A percentile compares a stretch with the other conserved stretches of the same genome.
These are phyloP conservation scores for Nipponia nippon DNA, from an alignment of 2,113 vertebrate genomes.

Conservation along the genomic window DNA sequence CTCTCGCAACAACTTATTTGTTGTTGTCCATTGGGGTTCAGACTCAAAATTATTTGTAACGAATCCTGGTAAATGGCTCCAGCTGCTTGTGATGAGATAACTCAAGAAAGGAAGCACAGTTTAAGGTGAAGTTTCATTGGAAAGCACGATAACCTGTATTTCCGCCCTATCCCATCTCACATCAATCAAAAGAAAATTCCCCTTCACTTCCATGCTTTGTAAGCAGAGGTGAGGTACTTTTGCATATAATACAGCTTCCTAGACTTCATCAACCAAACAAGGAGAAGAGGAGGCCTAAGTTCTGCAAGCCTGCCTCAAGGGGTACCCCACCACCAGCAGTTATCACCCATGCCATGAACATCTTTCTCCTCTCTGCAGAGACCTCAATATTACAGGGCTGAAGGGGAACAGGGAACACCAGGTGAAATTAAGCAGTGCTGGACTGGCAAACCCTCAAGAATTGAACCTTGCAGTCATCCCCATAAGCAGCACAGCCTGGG, in stretches of 20 bases:
- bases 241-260: background rate
- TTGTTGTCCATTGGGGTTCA: background rate
- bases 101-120: background rate
- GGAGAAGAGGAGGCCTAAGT: background rate
- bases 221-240: background rate
- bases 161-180: background rate
- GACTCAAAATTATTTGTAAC: background rate
- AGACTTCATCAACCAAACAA: background rate
- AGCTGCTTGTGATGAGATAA: background rate
- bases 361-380: background rate
- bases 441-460: background rate
- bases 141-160: background rate
- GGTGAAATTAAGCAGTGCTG: background rate
- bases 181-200: background rate
- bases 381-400: background rate
- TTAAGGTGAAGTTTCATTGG: background rate
- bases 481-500: background rate
- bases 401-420: background rate
- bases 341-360: background rate
- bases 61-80: background rate
- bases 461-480: background rate
- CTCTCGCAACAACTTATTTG: background rate
- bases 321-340: background rate
- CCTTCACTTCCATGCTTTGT: background rate
- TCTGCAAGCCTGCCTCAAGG: background rate